phyloP scores from a whole-genome alignment of 2,797 vertebrate species.

The Thaleichthys pacificus region DNA sequence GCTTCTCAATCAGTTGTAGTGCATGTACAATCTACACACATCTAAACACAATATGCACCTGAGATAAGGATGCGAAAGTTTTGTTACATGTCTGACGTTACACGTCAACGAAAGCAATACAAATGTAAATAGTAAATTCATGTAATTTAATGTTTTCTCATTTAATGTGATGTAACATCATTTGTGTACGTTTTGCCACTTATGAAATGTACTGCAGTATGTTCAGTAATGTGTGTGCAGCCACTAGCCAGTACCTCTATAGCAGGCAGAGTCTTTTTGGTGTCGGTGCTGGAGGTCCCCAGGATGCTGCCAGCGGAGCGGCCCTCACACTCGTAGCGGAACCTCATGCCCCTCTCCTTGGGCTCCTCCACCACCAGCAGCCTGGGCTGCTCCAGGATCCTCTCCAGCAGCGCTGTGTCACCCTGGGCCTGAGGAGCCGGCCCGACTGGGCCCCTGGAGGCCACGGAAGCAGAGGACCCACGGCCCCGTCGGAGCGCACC shows the following conservation, averaged over 20 bases:
- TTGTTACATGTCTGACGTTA: too few relatives aligned
- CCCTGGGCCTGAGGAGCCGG: slow-evolving; percentile 37
- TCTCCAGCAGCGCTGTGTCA: slow-evolving; percentile 65
- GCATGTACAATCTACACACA: too few relatives aligned
- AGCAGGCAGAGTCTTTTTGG: slow-evolving; percentile 85
- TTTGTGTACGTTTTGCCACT: too few relatives aligned
- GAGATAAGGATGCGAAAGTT: too few relatives aligned
- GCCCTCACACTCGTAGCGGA: slow-evolving; percentile 93
- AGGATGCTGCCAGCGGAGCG: slow-evolving; percentile 92
- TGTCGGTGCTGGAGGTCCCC: slow-evolving; percentile 83
- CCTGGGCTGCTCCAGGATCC: slow-evolving; percentile 73
- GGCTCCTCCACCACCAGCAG: slow-evolving; percentile 88
- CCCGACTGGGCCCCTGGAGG: background rate
- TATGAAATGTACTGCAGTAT: too few relatives aligned
- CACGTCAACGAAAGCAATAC: too few relatives aligned
- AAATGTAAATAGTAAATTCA: too few relatives aligned
- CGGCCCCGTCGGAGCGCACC: slow-evolving; percentile 36
- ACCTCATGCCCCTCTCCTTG: slow-evolving; percentile 94
- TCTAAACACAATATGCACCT: too few relatives aligned
- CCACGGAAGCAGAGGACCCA: slow-evolving; percentile 1
- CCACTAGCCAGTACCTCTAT: slow-evolving; percentile 75
- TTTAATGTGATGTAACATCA: too few relatives aligned
- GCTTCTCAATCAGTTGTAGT: too few relatives aligned
- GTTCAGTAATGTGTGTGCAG: too few relatives aligned
- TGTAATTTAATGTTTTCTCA: too few relatives aligned